phyloP scores from a whole-genome alignment of 2,113 vertebrate species.

The Phycodurus eques region DNA sequence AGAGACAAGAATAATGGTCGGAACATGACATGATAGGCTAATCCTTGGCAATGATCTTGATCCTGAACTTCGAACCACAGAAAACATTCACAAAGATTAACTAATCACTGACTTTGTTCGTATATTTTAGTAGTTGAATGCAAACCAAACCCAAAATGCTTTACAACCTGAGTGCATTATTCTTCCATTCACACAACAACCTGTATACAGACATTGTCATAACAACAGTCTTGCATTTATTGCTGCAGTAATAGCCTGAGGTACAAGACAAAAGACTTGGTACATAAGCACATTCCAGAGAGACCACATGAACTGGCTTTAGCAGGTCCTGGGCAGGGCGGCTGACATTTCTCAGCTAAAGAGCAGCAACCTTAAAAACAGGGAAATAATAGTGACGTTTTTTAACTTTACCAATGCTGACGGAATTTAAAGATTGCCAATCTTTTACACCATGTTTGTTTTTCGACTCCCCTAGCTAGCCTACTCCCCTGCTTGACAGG shows the following conservation, averaged over 20 bases:
- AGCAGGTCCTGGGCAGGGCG: slow-evolving; percentile 9
- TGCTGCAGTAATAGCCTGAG: slow-evolving; percentile 5
- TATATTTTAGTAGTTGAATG: not conserved
- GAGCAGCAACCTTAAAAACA: not conserved
- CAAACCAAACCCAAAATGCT: not conserved
- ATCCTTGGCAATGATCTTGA: not conserved
- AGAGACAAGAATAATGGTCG: not conserved
- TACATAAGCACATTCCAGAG: slow-evolving; percentile 9
- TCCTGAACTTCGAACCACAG: not conserved
- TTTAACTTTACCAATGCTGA: too few species aligned
- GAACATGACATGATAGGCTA: not conserved
- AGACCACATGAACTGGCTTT: slow-evolving; percentile 26
- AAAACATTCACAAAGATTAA: not conserved
- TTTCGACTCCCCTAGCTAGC: too few species aligned
- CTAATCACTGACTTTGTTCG: not conserved
- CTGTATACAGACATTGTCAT: not conserved
- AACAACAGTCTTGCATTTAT: slow-evolving; percentile 42
- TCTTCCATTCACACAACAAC: not conserved
- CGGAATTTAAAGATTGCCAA: too few species aligned
- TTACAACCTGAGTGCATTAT: not conserved
- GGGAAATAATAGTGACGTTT: not conserved
- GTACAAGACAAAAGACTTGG: slow-evolving; percentile 1
- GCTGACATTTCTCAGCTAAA: slow-evolving; percentile 2
- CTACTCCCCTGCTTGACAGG: too few species aligned
- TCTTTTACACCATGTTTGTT: too few species aligned